phyloP scores from a whole-genome alignment of 1,140 invertebrate genomes.

The Oryzaephilus surinamensis region DNA sequence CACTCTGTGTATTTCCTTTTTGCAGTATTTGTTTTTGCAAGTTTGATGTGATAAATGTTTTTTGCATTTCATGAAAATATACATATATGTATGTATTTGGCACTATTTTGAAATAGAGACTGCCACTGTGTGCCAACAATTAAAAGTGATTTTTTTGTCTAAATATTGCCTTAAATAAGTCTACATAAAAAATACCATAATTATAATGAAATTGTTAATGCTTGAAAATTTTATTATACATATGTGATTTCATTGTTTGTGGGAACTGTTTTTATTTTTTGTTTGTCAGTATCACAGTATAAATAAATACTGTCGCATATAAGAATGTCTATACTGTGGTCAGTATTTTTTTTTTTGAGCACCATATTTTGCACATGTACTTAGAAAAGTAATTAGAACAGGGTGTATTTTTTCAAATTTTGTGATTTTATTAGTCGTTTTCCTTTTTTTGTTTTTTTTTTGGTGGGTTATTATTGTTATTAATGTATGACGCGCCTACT shows the following conservation, averaged over 20 bases:
- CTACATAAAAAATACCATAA: constrained; percentile 9
- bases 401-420: neutral
- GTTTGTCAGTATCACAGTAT: constrained; percentile 4
- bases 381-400: neutral
- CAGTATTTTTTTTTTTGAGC: too few relatives aligned
- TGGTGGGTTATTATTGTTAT: too few relatives aligned
- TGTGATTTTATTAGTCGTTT: too few relatives aligned
- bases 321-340: too few relatives aligned
- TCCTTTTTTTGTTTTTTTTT: too few relatives aligned
- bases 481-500: too few relatives aligned
- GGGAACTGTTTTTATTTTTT: neutral
- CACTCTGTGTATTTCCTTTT: neutral
- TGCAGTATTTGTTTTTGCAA: constrained; percentile 4
- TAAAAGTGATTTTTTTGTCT: constrained; percentile 1
- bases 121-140: constrained; percentile 17
- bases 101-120: constrained; percentile 6
- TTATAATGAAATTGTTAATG: constrained; percentile 12
- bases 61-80: too few relatives aligned
- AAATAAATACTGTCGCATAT: neutral
- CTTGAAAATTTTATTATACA: constrained; percentile 17
- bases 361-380: neutral
- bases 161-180: constrained; percentile 17
- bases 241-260: constrained; percentile 6
- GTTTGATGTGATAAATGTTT: neutral
- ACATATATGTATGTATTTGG: too few relatives aligned